A percentile compares a stretch with the other conserved stretches of the same genome.
phyloP scores from a whole-genome alignment of 2,888 invertebrate genomes.

The Thereva unica region DNA sequence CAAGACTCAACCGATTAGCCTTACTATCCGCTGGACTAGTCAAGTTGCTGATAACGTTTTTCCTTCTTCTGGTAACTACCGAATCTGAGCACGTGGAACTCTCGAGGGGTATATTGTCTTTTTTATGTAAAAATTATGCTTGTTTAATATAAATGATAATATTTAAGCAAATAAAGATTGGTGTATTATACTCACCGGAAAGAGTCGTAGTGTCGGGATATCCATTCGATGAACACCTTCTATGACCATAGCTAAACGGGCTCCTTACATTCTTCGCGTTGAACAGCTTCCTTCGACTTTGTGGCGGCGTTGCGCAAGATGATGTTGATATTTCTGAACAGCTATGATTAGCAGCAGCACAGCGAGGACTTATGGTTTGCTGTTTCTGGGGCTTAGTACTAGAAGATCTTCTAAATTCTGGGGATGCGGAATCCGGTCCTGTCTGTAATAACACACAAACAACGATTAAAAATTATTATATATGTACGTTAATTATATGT shows the following conservation, averaged over 20 bases:
- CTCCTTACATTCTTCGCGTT: slow-evolving; percentile 79
- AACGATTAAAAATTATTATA: slow-evolving; percentile 1
- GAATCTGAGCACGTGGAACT: slow-evolving; percentile 58
- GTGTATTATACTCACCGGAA: slow-evolving; percentile 61
- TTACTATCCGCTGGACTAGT: slow-evolving; percentile 9
- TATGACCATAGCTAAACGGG: slow-evolving; percentile 65
- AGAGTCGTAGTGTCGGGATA: slow-evolving; percentile 68
- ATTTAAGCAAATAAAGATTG: neutral
- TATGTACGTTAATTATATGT: neutral
- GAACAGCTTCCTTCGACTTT: slow-evolving; percentile 76
- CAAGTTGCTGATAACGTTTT: slow-evolving; percentile 52
- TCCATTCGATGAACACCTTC: slow-evolving; percentile 57
- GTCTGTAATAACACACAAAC: slow-evolving; percentile 44
- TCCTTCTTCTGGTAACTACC: slow-evolving; percentile 54
- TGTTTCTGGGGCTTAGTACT: slow-evolving; percentile 53
- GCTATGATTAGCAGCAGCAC: slow-evolving; percentile 35
- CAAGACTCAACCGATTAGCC: slow-evolving; percentile 54
- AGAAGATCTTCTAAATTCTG: slow-evolving; percentile 55
- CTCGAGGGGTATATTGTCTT: slow-evolving; percentile 50
- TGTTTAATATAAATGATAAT: neutral
- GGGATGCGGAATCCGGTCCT: slow-evolving; percentile 57
- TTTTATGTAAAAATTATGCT: slow-evolving; percentile 5
- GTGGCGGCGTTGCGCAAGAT: slow-evolving; percentile 82
- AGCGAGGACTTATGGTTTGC: slow-evolving; percentile 39
- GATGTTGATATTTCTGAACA: slow-evolving; percentile 65